phyloP scores from a whole-genome alignment of 1,140 invertebrate genomes.

The Ostrea denselamellosa region DNA sequence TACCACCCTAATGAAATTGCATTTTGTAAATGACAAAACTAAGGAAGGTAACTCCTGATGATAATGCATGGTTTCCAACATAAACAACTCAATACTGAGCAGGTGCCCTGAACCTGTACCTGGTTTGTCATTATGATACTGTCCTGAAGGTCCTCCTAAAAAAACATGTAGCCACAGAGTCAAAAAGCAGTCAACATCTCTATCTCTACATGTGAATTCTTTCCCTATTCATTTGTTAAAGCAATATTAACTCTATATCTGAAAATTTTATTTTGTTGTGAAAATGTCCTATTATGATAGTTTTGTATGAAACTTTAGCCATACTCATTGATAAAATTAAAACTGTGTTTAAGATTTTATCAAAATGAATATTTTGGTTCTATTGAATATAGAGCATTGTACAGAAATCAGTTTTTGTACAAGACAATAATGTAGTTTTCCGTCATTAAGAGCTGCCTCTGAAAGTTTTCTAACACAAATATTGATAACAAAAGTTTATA shows the following conservation, averaged over 20 bases:
- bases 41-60: background rate
- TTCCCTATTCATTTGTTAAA: background rate
- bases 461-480: no score
- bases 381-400: no score
- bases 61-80: slow-evolving; percentile 19
- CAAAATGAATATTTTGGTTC: no score
- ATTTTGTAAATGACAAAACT: background rate
- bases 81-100: background rate
- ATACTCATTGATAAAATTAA: no score
- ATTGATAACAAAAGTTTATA: no score
- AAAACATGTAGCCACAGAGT: background rate
- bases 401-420: no score
- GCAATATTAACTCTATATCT: background rate
- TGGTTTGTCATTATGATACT: slow-evolving; percentile 25
- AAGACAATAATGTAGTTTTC: no score
- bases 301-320: no score
- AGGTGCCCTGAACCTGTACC: slow-evolving; percentile 29
- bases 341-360: no score
- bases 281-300: no score
- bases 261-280: no score
- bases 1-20: background rate
- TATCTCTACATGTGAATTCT: background rate
- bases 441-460: no score
- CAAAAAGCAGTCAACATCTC: background rate
- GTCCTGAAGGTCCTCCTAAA: slow-evolving; percentile 2